Conservation (phyloP, 2,113 vertebrate genomes). For the Carollia perspicillata region DNA sequence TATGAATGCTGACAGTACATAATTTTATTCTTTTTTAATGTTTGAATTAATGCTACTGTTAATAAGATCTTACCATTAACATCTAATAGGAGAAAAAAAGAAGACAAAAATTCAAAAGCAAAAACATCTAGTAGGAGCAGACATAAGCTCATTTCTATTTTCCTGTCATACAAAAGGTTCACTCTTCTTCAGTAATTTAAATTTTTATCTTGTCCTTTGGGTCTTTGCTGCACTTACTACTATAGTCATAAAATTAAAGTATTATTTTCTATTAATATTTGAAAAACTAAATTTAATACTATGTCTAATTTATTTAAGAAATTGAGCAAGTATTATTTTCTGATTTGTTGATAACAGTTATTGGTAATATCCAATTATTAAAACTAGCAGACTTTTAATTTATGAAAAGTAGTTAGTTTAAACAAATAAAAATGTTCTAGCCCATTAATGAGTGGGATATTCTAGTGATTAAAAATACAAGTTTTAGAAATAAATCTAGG, state of each 20-base stretch:
- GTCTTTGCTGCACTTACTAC: not conserved
- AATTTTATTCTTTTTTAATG: slow-evolving; percentile 12
- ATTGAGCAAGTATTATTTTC: not conserved
- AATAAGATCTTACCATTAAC: not conserved
- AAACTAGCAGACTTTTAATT: not conserved
- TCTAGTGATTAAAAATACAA: not conserved
- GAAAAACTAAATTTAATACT: not conserved
- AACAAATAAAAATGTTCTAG: not conserved
- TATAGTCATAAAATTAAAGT: not conserved
- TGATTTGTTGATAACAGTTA: not conserved
- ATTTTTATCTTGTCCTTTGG: not conserved
- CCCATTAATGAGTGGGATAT: not conserved
- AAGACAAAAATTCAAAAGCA: not conserved
- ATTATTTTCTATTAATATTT: not conserved
- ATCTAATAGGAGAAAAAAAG: not conserved
- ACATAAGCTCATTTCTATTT: not conserved
- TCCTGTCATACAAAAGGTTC: not conserved
- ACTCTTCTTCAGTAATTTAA: not conserved
- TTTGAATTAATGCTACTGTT: not conserved
- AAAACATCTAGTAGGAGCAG: not conserved
- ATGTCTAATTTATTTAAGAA: not conserved
- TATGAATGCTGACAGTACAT: not conserved
- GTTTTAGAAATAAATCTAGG: not conserved
- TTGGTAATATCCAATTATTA: not conserved
- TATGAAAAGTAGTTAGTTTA: not conserved